A percentile compares a stretch with the other conserved stretches of the same genome.
Conservation (phyloP, 2,797 vertebrate species). For the Microctenopoma lineatum region DNA sequence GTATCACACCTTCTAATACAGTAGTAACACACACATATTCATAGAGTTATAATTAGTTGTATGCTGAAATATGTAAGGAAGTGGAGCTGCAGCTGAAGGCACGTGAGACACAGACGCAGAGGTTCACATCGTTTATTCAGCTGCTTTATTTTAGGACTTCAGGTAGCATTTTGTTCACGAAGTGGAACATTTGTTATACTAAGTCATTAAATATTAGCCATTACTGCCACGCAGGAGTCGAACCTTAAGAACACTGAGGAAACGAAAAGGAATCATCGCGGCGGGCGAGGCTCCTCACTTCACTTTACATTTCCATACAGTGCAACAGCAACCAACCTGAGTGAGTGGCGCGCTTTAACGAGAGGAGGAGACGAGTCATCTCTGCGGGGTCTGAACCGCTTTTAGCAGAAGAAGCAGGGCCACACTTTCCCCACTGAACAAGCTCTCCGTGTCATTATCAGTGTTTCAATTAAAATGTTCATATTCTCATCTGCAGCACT, state of each 20-base stretch:
- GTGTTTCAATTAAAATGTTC: constrained; percentile 41
- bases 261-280: too few species aligned
- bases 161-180: too few species aligned
- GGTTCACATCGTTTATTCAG: background rate
- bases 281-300: constrained; percentile 13
- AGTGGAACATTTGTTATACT: too few species aligned
- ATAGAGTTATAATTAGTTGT: too few species aligned
- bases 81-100: too few species aligned
- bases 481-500: constrained; percentile 35
- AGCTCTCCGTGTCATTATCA: constrained; percentile 20
- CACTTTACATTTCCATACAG: constrained; percentile 29
- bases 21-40: too few species aligned
- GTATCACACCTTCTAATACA: too few species aligned
- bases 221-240: too few species aligned
- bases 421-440: constrained; percentile 15
- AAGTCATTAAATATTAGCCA: too few species aligned
- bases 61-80: too few species aligned
- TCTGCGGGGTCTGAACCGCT: constrained; percentile 35
- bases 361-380: constrained; percentile 37
- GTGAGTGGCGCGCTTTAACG: constrained; percentile 36
- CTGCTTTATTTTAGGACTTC: too few species aligned
- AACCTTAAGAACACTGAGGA: too few species aligned
- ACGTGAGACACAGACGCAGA: background rate
- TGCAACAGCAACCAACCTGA: constrained; percentile 10
- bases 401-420: constrained; percentile 5